Conservation (phyloP, 2,888 invertebrate genomes). For the Platyscelio sp. region DNA sequence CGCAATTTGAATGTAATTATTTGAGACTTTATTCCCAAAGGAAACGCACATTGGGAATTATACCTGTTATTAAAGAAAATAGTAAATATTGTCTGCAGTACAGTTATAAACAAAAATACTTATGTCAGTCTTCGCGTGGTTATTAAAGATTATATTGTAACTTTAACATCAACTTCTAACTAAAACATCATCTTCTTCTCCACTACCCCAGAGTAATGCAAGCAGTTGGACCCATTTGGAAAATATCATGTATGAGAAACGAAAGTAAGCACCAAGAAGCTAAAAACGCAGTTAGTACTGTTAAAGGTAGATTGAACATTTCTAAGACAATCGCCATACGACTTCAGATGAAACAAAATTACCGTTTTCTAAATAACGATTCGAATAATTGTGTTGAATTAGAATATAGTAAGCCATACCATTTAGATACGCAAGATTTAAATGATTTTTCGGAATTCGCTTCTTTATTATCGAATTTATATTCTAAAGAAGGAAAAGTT, state of each 20-base stretch:
- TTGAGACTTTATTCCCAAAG: background rate
- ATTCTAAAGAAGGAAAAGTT: background rate
- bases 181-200: slow-evolving; percentile 65
- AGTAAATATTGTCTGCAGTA: slow-evolving; percentile 50
- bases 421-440: slow-evolving; percentile 14
- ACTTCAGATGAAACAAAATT: slow-evolving; percentile 50
- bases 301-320: slow-evolving; percentile 32
- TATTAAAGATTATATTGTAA: slow-evolving; percentile 59
- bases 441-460: slow-evolving; percentile 6
- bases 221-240: slow-evolving; percentile 51
- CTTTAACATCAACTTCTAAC: slow-evolving; percentile 34
- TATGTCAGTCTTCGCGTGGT: slow-evolving; percentile 25
- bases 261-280: slow-evolving; percentile 66
- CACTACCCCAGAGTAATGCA: slow-evolving; percentile 63
- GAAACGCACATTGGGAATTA: background rate
- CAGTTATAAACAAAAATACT: slow-evolving; percentile 27
- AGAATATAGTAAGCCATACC: background rate
- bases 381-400: slow-evolving; percentile 6
- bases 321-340: slow-evolving; percentile 53
- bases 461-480: background rate
- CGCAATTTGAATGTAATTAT: background rate
- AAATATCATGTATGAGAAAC: slow-evolving; percentile 52
- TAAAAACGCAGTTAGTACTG: slow-evolving; percentile 46
- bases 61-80: slow-evolving; percentile 49
- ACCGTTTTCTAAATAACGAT: slow-evolving; percentile 27